Evolutionary conservation across 2,797 vertebrate genomes (phyloP).

Genomic region (Lates japonicus): DNA sequence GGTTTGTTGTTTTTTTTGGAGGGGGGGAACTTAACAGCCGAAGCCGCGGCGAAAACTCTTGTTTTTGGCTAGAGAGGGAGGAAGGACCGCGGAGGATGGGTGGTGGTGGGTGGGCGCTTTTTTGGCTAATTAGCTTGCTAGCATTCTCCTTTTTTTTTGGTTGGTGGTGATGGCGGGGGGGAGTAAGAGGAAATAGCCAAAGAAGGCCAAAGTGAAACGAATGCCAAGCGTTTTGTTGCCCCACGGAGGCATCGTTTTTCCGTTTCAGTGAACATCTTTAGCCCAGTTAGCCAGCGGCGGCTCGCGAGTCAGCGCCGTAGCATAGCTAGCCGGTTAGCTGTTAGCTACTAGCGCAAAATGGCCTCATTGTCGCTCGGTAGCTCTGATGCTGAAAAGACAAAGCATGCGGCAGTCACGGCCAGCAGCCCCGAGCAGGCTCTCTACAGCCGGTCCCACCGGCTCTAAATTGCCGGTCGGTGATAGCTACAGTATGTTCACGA

Average conservation of each 20-base stretch:
- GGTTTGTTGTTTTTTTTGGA: slow-evolving; percentile 42
- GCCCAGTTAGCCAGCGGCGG: slow-evolving; percentile 41
- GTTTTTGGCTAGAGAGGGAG: slow-evolving; percentile 75
- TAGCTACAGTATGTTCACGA: accelerated
- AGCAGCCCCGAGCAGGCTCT: not conserved
- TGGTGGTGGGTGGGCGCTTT: slow-evolving; percentile 66
- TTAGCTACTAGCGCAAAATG: slow-evolving; percentile 85
- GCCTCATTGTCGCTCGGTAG: slow-evolving; percentile 83
- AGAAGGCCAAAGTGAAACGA: not conserved
- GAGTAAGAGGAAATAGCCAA: not conserved
- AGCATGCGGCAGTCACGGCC: slow-evolving; percentile 76
- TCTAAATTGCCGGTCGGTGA: accelerated
- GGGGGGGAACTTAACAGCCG: slow-evolving; percentile 52
- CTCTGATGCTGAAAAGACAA: slow-evolving; percentile 82
- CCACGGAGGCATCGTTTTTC: not conserved
- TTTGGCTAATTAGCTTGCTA: slow-evolving; percentile 66
- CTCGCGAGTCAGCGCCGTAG: not conserved
- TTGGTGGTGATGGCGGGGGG: not conserved
- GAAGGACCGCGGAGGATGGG: slow-evolving; percentile 73
- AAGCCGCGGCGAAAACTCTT: slow-evolving; percentile 70
- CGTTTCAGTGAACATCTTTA: slow-evolving; percentile 23
- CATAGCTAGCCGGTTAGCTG: slow-evolving; percentile 65
- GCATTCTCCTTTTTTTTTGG: not conserved
- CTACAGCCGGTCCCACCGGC: accelerated
- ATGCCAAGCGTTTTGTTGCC: not conserved